Evolutionary conservation across 2,113 vertebrate genomes (phyloP).

Genomic region (Bambusicola thoracicus): DNA sequence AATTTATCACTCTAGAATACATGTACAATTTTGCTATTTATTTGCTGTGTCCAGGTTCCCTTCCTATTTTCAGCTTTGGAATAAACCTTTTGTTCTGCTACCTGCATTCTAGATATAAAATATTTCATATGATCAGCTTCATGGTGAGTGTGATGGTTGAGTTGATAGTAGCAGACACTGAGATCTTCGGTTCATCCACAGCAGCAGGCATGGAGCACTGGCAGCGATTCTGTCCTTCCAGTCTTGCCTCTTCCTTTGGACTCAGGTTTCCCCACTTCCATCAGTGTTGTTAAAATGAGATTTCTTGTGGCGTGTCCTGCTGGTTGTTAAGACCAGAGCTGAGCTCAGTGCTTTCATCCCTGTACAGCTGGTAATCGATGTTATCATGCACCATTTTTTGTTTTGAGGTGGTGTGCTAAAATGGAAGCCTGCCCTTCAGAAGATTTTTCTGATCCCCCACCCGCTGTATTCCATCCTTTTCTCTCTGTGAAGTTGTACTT

Average conservation of each 20-base stretch:
- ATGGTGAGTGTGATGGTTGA: background rate
- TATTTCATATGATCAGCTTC: background rate
- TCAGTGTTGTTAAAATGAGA: too few species aligned
- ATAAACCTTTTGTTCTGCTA: background rate
- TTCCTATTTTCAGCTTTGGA: constrained; percentile 4
- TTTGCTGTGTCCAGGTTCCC: background rate
- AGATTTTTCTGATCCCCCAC: background rate
- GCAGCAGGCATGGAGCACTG: background rate
- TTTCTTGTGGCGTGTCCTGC: rapidly evolving
- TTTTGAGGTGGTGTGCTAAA: background rate
- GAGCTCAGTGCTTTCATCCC: background rate
- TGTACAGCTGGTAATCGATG: rapidly evolving
- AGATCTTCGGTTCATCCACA: background rate
- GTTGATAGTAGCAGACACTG: background rate
- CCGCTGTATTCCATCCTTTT: background rate
- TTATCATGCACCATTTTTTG: background rate
- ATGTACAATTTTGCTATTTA: background rate
- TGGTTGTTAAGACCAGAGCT: rapidly evolving
- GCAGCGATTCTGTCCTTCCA: background rate
- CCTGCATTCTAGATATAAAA: background rate
- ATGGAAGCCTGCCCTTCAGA: background rate
- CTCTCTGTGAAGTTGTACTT: background rate
- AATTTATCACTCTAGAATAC: background rate
- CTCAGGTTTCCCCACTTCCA: background rate
- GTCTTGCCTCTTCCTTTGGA: background rate